Conservation (phyloP, 2,888 invertebrate genomes). For the Tryphoninae sp. region DNA sequence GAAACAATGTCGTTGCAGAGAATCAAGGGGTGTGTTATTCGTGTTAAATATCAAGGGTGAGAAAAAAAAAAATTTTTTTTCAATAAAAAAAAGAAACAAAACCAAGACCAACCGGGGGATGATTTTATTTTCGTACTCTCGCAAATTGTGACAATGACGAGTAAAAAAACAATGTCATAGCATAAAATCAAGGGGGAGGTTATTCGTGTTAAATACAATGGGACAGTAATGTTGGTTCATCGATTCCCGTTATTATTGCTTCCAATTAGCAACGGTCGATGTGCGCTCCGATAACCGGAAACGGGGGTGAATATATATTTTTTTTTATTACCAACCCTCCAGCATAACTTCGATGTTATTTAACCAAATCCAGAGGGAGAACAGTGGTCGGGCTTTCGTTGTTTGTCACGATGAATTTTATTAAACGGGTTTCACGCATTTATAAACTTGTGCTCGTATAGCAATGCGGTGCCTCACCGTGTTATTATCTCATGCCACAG, state of each 20-base stretch:
- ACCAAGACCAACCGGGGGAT: too few relatives aligned
- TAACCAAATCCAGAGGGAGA: neutral
- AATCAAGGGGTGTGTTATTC: too few relatives aligned
- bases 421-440: constrained; percentile 47
- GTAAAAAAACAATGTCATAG: too few relatives aligned
- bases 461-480: too few relatives aligned
- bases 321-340: constrained; percentile 23
- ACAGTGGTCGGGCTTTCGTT: neutral
- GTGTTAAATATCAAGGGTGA: too few relatives aligned
- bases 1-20: too few relatives aligned
- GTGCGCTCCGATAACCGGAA: neutral
- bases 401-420: constrained; percentile 46
- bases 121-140: too few relatives aligned
- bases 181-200: too few relatives aligned
- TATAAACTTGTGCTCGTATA: constrained; percentile 17
- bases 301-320: neutral
- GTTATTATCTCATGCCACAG: constrained; percentile 4
- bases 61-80: too few relatives aligned
- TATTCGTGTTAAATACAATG: constrained; percentile 13
- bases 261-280: constrained; percentile 20
- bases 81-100: too few relatives aligned
- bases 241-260: constrained; percentile 15
- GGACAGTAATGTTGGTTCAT: constrained; percentile 12
- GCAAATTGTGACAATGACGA: too few relatives aligned
- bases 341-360: constrained; percentile 33